Evolutionary conservation across 2,888 invertebrate genomes (phyloP).

Genomic region (Dascillus cervinus): DNA sequence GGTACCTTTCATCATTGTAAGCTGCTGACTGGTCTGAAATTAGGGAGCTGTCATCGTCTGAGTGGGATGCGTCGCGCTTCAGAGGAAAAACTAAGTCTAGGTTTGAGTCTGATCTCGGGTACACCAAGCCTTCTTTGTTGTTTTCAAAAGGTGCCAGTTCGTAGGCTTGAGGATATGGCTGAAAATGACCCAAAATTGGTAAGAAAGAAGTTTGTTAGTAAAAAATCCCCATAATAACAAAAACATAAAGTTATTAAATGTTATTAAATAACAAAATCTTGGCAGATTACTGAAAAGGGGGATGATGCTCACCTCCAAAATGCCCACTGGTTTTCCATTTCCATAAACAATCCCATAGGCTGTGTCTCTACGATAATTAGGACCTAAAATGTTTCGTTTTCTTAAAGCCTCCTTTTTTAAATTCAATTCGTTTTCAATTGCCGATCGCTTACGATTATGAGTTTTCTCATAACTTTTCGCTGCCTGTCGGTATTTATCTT

Average conservation of each 20-base stretch:
- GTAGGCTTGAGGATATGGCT: slow-evolving; percentile 10
- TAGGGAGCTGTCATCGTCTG: slow-evolving; percentile 3
- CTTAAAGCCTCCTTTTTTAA: slow-evolving; percentile 1
- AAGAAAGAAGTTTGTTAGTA: background rate
- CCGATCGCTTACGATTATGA: slow-evolving; percentile 4
- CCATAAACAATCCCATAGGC: slow-evolving; percentile 25
- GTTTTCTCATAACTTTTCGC: too few relatives aligned
- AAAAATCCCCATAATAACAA: too few relatives aligned
- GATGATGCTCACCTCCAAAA: slow-evolving; percentile 20
- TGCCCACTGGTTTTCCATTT: slow-evolving; percentile 25
- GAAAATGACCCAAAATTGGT: slow-evolving; percentile 1
- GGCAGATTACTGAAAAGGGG: too few relatives aligned
- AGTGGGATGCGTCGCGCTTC: background rate
- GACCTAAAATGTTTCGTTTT: slow-evolving; percentile 4
- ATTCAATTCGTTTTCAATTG: slow-evolving; percentile 3
- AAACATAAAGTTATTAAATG: too few relatives aligned
- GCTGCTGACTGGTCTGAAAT: slow-evolving; percentile 2
- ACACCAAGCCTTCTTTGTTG: slow-evolving; percentile 5
- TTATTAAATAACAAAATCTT: too few relatives aligned
- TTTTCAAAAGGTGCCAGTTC: slow-evolving; percentile 7
- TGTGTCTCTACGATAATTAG: slow-evolving; percentile 4
- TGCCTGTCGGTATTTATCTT: too few relatives aligned
- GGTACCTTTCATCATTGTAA: slow-evolving; percentile 14
- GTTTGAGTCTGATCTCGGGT: background rate
- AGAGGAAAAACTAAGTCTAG: background rate